Percentiles rank a stretch among this genome's conserved stretches.
Evolutionary conservation across 2,888 invertebrate species (phyloP).

Genomic region (Aleiodes alternator): DNA sequence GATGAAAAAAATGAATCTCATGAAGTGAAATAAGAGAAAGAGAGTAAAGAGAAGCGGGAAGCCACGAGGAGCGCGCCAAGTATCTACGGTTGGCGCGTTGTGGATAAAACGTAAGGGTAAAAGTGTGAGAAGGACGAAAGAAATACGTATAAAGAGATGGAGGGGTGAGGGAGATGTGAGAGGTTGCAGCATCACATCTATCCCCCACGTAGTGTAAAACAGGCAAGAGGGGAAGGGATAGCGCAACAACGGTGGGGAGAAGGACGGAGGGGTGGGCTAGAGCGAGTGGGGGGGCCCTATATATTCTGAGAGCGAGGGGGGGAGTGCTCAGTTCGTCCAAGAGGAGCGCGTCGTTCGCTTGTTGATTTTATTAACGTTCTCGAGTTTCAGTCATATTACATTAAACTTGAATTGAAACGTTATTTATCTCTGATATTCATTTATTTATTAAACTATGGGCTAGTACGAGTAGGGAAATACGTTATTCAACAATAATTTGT

Average conservation of each 20-base stretch:
- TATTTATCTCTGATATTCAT: too few relatives aligned
- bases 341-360: slow-evolving; percentile 72
- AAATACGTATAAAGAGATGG: slow-evolving; percentile 27
- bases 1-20: slow-evolving; percentile 21
- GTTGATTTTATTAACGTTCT: neutral
- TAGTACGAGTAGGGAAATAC: too few relatives aligned
- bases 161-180: slow-evolving; percentile 28
- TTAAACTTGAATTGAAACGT: too few relatives aligned
- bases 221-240: slow-evolving; percentile 37
- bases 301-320: slow-evolving; percentile 72
- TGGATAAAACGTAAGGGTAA: slow-evolving; percentile 37
- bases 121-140: slow-evolving; percentile 5
- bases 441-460: too few relatives aligned
- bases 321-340: slow-evolving; percentile 74
- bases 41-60: slow-evolving; percentile 27
- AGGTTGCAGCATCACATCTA: slow-evolving; percentile 51
- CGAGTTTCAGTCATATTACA: neutral
- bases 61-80: slow-evolving; percentile 42
- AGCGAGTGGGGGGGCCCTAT: slow-evolving; percentile 74
- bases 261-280: slow-evolving; percentile 59
- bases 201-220: slow-evolving; percentile 57
- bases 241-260: slow-evolving; percentile 59
- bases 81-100: slow-evolving; percentile 44
- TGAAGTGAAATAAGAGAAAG: too few relatives aligned
- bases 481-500: too few relatives aligned